Evolutionary conservation across 1,140 invertebrate species (phyloP).

Genomic region (Diorhabda carinulata): DNA sequence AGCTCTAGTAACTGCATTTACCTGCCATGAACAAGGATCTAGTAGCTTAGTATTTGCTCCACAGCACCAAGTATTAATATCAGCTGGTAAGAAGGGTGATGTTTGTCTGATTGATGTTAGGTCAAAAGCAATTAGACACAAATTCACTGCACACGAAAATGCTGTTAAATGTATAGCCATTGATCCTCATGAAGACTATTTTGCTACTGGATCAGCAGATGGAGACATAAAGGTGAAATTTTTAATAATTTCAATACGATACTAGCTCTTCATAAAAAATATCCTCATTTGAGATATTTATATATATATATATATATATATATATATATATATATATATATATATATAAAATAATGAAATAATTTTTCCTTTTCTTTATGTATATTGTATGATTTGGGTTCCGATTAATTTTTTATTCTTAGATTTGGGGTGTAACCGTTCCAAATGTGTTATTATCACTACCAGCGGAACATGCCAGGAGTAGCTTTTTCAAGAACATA

Average conservation of each 20-base stretch:
- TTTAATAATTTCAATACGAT: too few species aligned
- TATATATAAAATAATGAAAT: not conserved
- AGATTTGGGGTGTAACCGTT: conserved; percentile 90
- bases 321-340: too few species aligned
- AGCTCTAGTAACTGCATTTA: conserved; percentile 85
- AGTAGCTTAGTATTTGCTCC: conserved; percentile 88
- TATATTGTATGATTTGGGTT: too few species aligned
- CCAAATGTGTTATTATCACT: conserved; percentile 85
- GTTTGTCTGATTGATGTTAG: conserved; percentile 93
- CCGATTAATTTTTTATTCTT: conserved; percentile 19
- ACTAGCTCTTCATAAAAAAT: too few species aligned
- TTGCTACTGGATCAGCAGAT: conserved; percentile 96
- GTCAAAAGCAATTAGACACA: conserved; percentile 80
- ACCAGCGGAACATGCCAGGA: conserved; percentile 86
- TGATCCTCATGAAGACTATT: conserved; percentile 93
- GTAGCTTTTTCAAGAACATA: conserved; percentile 93
- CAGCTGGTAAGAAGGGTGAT: conserved; percentile 93
- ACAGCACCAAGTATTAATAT: conserved; percentile 85
- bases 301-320: too few species aligned
- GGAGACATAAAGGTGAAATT: conserved; percentile 87
- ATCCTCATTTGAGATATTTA: too few species aligned
- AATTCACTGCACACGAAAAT: conserved; percentile 88
- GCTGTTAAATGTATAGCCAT: conserved; percentile 92
- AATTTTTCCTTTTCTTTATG: not conserved
- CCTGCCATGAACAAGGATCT: conserved; percentile 89